Evolutionary conservation across 2,113 vertebrate genomes (phyloP).

Genomic region (Pseudopipra pipra): DNA sequence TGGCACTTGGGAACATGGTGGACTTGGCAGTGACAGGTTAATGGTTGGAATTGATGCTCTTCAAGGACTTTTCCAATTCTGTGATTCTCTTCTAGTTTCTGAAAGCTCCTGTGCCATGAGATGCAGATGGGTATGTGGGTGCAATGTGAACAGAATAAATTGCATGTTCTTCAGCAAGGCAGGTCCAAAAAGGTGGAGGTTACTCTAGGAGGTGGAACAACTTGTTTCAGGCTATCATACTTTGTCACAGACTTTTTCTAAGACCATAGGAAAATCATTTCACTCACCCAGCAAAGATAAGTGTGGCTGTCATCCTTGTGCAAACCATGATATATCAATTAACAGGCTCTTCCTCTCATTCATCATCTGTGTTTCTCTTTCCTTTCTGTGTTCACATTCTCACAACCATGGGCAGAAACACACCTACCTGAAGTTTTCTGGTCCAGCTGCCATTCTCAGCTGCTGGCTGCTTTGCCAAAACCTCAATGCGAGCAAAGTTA

Average conservation of each 20-base stretch:
- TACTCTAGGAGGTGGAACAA: neutral
- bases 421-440: neutral
- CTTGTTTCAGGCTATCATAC: neutral
- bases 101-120: neutral
- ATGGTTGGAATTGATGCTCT: neutral
- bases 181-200: neutral
- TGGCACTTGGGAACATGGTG: neutral
- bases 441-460: neutral
- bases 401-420: neutral
- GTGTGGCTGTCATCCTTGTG: neutral
- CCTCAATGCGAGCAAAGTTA: fast-evolving
- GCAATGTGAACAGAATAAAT: neutral
- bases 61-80: neutral
- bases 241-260: neutral
- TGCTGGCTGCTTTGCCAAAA: neutral
- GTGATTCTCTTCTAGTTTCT: neutral
- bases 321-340: neutral
- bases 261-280: neutral
- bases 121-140: neutral
- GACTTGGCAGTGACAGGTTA: neutral
- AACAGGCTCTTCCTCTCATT: neutral
- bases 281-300: neutral
- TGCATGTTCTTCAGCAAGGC: neutral
- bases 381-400: neutral
- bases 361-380: neutral